Evolutionary conservation across 2,113 vertebrate species (phyloP).

Genomic region (Sturnira hondurensis): DNA sequence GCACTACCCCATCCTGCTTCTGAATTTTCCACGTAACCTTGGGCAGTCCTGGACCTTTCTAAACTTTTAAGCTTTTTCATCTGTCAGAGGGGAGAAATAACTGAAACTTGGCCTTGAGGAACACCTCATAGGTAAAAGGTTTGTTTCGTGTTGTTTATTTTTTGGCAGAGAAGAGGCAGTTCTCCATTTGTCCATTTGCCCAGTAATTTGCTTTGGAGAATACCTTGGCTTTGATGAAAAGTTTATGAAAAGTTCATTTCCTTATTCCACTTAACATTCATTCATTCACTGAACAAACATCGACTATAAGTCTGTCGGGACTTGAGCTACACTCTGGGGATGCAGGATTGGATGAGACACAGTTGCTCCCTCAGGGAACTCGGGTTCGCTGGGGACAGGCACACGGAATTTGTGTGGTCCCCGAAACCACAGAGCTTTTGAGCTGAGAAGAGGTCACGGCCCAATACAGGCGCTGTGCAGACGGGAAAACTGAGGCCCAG

Average conservation of each 20-base stretch:
- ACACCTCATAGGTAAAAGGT: rapidly evolving
- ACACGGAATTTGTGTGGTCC: background rate
- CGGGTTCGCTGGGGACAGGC: background rate
- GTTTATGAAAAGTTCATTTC: background rate
- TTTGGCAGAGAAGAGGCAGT: rapidly evolving
- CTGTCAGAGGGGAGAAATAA: background rate
- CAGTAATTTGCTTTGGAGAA: background rate
- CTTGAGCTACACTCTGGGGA: background rate
- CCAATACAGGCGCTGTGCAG: too few species aligned
- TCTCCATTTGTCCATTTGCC: background rate
- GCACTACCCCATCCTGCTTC: background rate
- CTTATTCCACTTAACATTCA: background rate
- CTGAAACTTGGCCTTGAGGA: background rate
- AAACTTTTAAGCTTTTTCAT: background rate
- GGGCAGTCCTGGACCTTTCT: too few species aligned
- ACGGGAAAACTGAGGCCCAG: background rate
- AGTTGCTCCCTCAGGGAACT: too few species aligned
- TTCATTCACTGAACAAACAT: background rate
- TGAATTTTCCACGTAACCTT: background rate
- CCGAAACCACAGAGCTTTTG: background rate
- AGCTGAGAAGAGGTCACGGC: background rate
- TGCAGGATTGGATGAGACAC: background rate
- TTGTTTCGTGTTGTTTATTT: background rate
- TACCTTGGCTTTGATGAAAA: background rate
- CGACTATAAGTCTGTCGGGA: rapidly evolving